Conservation (phyloP, 2,888 invertebrate genomes). For the Hololepta plana region DNA sequence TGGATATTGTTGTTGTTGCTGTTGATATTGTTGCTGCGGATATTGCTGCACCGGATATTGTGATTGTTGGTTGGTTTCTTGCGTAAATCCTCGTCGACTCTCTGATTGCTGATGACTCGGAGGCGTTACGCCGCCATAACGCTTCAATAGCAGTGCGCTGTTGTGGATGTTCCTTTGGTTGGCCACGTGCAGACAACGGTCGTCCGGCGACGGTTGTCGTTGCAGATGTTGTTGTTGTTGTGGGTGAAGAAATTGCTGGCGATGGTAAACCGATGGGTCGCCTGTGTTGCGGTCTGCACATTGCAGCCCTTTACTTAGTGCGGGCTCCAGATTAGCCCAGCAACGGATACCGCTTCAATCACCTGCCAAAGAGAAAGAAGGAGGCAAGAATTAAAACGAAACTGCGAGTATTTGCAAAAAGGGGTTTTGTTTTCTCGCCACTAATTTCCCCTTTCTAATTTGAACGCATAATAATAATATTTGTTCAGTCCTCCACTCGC, state of each 20-base stretch:
- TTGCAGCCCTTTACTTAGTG: conserved; percentile 20
- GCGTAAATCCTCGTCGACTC: too few relatives aligned
- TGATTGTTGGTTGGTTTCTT: too few relatives aligned
- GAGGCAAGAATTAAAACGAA: too few relatives aligned
- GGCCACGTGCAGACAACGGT: conserved; percentile 1
- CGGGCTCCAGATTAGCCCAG: conserved; percentile 14
- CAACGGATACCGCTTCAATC: conserved; percentile 2
- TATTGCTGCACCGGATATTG: conserved; percentile 5
- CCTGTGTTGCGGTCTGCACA: conserved; percentile 22
- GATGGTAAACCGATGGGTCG: too few relatives aligned
- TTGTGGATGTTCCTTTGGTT: conserved; percentile 3
- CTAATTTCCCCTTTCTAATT: too few relatives aligned
- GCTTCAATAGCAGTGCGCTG: too few relatives aligned
- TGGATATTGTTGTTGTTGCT: conserved; percentile 4
- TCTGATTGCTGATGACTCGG: too few relatives aligned
- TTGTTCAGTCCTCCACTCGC: too few relatives aligned
- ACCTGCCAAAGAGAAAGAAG: conserved; percentile 7
- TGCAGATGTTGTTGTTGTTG: conserved; percentile 4
- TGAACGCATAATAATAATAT: too few relatives aligned
- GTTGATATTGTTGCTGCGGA: not conserved
- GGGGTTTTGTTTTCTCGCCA: too few relatives aligned
- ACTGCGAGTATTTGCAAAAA: too few relatives aligned
- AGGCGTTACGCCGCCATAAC: too few relatives aligned
- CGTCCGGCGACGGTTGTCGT: conserved; percentile 5
- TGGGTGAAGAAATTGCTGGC: conserved; percentile 12